These are phyloP conservation scores for Gorilla gorilla DNA, from an alignment of 2,113 vertebrate species.

Conservation along the genomic window DNA sequence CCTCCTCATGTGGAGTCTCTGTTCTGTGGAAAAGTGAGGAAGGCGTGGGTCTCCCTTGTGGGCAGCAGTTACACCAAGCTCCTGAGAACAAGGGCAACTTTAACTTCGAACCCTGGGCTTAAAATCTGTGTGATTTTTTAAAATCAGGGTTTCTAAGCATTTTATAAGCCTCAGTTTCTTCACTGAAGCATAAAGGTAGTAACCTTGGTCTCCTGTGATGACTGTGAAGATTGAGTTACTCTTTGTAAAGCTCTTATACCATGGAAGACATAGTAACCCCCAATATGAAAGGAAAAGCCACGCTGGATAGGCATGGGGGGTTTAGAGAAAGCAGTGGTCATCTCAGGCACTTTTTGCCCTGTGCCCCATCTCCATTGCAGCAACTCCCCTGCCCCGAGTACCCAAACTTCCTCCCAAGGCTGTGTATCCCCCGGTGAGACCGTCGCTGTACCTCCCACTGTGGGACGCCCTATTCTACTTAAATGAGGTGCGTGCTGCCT, in stretches of 20 bases:
- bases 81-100: not conserved
- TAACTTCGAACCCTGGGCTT: not conserved
- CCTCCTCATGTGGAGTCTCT: fast-evolving
- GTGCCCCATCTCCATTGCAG: conserved; percentile 63
- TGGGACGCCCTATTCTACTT: conserved; percentile 88
- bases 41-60: not conserved
- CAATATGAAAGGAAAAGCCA: not conserved
- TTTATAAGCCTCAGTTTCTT: not conserved
- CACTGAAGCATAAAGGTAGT: not conserved
- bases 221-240: not conserved
- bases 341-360: not conserved
- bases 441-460: conserved; percentile 87
- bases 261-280: not conserved
- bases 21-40: not conserved
- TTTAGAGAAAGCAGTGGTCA: not conserved
- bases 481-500: conserved; percentile 81
- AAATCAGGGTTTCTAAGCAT: not conserved
- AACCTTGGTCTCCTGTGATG: not conserved
- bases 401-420: conserved; percentile 77
- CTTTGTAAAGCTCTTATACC: not conserved
- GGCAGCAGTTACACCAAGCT: not conserved
- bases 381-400: conserved; percentile 67
- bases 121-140: not conserved
- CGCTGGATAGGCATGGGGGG: not conserved
- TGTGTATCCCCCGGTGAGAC: conserved; percentile 73